These are phyloP conservation scores for Galeopterus variegatus DNA, from an alignment of 2,113 vertebrate genomes.

Conservation along the genomic window DNA sequence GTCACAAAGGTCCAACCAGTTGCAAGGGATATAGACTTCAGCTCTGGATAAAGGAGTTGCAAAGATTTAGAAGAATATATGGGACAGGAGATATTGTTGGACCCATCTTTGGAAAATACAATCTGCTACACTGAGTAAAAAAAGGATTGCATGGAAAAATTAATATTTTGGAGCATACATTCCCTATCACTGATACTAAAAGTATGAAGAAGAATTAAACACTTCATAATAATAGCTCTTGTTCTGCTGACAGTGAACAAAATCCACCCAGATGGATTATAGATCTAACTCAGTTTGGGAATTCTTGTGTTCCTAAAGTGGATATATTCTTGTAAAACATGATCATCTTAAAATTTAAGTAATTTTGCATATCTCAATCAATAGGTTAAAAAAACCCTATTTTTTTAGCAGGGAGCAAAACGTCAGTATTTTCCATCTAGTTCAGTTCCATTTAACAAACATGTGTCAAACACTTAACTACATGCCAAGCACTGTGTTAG, in stretches of 20 bases:
- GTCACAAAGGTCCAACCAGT: not conserved
- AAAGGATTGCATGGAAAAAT: not conserved
- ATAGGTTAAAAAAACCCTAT: not conserved
- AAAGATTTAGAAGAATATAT: constrained; percentile 16
- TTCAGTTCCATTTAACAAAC: not conserved
- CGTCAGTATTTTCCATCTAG: not conserved
- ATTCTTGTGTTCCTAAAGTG: not conserved
- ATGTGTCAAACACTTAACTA: not conserved
- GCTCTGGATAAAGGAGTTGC: not conserved
- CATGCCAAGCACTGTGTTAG: not conserved
- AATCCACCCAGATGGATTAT: not conserved
- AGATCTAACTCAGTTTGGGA: not conserved
- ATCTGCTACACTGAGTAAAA: not conserved
- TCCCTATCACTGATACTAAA: not conserved
- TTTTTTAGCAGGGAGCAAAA: not conserved
- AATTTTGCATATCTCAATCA: not conserved
- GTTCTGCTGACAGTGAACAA: not conserved
- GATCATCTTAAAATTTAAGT: not conserved
- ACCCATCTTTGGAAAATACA: constrained; percentile 14
- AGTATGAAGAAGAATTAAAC: not conserved
- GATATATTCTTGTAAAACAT: not conserved
- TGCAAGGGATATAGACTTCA: not conserved
- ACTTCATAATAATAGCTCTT: not conserved
- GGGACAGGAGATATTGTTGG: not conserved
- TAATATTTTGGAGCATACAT: not conserved